These are phyloP conservation scores for Coptotermes formosanus DNA, from an alignment of 1,140 invertebrate species.

Conservation along the genomic window DNA sequence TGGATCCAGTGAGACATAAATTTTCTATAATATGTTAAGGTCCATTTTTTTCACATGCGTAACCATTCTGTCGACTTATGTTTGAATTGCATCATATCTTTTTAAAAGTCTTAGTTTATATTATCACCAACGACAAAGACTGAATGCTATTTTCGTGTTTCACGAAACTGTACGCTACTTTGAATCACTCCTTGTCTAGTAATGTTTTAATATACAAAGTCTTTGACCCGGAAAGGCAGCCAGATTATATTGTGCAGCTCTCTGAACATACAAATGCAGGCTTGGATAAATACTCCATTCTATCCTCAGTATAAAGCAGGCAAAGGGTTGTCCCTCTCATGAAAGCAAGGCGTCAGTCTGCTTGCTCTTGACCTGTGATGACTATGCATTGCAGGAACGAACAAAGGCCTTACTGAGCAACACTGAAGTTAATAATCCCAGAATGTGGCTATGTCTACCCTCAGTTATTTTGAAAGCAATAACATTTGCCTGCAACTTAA, in stretches of 20 bases:
- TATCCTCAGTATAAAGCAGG: constrained; percentile 11
- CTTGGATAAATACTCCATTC: constrained; percentile 4
- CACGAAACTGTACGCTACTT: not conserved
- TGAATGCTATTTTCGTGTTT: not conserved
- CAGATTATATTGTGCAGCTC: not conserved
- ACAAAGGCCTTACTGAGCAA: not conserved
- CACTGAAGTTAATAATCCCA: not conserved
- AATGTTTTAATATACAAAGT: not conserved
- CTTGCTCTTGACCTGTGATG: not conserved
- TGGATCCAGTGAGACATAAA: too few species aligned
- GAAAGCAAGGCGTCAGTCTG: not conserved
- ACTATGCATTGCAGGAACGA: not conserved
- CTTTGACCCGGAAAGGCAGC: not conserved
- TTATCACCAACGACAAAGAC: not conserved
- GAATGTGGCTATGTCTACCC: not conserved
- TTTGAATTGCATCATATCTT: too few species aligned
- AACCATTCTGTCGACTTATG: too few species aligned
- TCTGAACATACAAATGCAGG: not conserved
- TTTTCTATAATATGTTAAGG: too few species aligned
- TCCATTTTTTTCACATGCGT: too few species aligned
- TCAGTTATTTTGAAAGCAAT: too few species aligned
- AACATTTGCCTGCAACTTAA: too few species aligned
- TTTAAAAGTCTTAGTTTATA: too few species aligned
- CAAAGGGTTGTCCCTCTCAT: constrained; percentile 14
- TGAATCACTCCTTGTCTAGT: not conserved